Evolutionary conservation across 2,888 invertebrate species (phyloP).

Genomic region (Noctua janthe): DNA sequence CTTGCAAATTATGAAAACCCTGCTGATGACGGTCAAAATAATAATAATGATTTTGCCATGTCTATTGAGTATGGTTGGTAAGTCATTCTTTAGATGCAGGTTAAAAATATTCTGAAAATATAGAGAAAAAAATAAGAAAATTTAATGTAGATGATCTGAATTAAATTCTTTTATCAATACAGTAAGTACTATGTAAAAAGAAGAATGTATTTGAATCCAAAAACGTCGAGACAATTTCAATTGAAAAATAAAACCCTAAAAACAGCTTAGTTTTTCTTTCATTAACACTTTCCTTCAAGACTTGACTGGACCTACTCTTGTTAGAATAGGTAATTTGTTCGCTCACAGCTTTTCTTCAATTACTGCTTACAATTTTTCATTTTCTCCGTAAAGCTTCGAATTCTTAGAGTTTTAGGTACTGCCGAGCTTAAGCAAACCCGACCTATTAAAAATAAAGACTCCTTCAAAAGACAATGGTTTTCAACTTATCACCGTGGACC

Average conservation of each 20-base stretch:
- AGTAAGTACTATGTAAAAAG: neutral
- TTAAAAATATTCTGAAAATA: neutral
- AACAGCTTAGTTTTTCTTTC: neutral
- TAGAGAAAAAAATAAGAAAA: neutral
- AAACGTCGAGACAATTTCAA: neutral
- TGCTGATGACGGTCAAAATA: constrained; percentile 72
- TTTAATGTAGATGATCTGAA: neutral
- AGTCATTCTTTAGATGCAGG: neutral
- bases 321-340: neutral
- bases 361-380: neutral
- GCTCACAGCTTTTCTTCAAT: neutral
- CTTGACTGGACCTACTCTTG: neutral
- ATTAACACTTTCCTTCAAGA: neutral
- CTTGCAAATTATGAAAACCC: constrained; percentile 80
- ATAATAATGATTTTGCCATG: constrained; percentile 68
- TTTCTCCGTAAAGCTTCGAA: neutral
- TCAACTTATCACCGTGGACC: constrained; percentile 41
- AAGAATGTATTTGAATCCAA: neutral
- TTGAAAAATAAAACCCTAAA: constrained; percentile 8
- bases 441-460: constrained; percentile 36
- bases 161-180: neutral
- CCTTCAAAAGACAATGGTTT: constrained; percentile 35
- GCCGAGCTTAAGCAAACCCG: neutral
- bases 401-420: neutral
- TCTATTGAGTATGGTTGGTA: constrained; percentile 58